phyloP scores from a whole-genome alignment of 1,140 invertebrate genomes.

The Achroia grisella region DNA sequence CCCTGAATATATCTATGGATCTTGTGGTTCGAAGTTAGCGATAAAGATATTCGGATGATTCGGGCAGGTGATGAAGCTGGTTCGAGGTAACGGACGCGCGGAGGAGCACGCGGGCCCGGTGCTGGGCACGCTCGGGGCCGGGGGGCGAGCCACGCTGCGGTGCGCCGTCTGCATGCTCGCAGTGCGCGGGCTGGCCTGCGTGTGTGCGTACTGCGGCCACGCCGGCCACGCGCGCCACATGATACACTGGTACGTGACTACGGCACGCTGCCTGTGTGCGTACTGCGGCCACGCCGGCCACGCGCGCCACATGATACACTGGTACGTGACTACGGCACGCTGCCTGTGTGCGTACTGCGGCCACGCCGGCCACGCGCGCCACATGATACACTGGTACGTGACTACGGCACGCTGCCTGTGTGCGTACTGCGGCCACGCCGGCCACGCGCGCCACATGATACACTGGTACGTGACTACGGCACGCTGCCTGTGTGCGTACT shows the following conservation, averaged over 20 bases:
- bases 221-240: conserved; percentile 87
- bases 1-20: no score
- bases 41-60: background rate
- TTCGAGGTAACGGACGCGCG: conserved; percentile 55
- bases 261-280: conserved; percentile 72
- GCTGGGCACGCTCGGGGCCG: conserved; percentile 1
- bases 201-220: conserved; percentile 91
- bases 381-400: conserved; percentile 75
- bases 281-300: conserved; percentile 95
- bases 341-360: conserved; percentile 90
- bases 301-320: conserved; percentile 78
- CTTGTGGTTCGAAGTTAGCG: no score
- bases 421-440: conserved; percentile 93
- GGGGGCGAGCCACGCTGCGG: conserved; percentile 73
- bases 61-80: conserved; percentile 84
- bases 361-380: conserved; percentile 92
- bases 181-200: conserved; percentile 87
- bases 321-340: no score
- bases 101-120: conserved; percentile 72
- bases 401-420: conserved; percentile 89
- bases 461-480: no score
- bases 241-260: conserved; percentile 71
- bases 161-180: conserved; percentile 91
- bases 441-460: conserved; percentile 81
- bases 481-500: conserved; percentile 88